Conservation (phyloP, 2,113 vertebrate species). For the Sceloporus undulatus region DNA sequence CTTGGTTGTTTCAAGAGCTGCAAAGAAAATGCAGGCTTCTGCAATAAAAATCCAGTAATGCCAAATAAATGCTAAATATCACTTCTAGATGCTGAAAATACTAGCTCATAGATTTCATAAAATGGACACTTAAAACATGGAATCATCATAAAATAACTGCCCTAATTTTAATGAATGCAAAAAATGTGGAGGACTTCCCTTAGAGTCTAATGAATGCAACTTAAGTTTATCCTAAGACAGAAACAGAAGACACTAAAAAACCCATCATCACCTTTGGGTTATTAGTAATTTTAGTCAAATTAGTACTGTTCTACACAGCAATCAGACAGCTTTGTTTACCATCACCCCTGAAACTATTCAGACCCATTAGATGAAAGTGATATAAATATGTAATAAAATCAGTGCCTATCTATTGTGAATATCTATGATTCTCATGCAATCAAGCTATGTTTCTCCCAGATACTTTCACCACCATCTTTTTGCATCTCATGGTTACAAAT, state of each 20-base stretch:
- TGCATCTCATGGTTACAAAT: conserved; percentile 10
- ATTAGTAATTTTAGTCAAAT: neutral
- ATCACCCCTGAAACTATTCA: neutral
- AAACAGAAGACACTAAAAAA: neutral
- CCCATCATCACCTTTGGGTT: neutral
- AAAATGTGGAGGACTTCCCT: neutral
- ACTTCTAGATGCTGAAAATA: no score
- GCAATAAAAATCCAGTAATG: no score
- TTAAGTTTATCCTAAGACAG: neutral
- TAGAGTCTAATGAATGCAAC: neutral
- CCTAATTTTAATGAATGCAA: neutral
- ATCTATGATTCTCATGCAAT: neutral
- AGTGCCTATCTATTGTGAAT: neutral
- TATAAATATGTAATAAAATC: conserved; percentile 7
- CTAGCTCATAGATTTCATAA: no score
- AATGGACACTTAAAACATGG: neutral
- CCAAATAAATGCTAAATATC: no score
- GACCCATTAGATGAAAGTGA: neutral
- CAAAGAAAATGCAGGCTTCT: no score
- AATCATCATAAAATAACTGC: accelerated
- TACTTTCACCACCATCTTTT: neutral
- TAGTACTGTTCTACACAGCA: neutral
- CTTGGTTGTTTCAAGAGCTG: no score
- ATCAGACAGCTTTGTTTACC: neutral
- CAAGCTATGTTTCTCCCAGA: neutral